phyloP scores from a whole-genome alignment of 2,797 vertebrate species.

The Danio kyathit region DNA sequence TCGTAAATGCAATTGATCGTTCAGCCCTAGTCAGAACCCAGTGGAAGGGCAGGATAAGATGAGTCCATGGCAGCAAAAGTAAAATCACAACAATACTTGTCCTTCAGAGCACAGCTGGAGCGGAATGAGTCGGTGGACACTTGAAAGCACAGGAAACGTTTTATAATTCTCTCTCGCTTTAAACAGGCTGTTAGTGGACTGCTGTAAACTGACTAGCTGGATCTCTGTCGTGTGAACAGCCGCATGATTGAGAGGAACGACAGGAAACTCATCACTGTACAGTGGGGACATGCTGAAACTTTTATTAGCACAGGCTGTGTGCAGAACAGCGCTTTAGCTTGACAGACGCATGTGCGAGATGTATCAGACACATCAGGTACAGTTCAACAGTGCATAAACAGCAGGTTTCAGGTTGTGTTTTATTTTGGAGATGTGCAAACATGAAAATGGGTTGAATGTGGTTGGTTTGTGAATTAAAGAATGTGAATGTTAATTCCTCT shows the following conservation, averaged over 20 bases:
- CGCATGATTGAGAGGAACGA: conserved; percentile 14
- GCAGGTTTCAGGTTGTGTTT: neutral
- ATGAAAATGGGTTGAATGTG: neutral
- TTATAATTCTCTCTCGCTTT: conserved; percentile 33
- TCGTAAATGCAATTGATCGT: too few species aligned
- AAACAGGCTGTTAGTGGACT: conserved; percentile 27
- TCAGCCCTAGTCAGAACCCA: neutral
- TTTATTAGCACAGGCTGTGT: conserved; percentile 12
- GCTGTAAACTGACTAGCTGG: conserved; percentile 9
- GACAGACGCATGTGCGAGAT: conserved; percentile 19
- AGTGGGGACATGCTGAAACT: conserved; percentile 2
- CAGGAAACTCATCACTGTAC: conserved; percentile 17
- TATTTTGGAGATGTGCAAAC: neutral
- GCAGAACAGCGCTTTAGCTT: conserved; percentile 8
- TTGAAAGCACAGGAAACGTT: conserved; percentile 43
- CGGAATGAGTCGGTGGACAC: conserved; percentile 19
- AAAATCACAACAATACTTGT: conserved; percentile 43
- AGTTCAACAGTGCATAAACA: conserved; percentile 31
- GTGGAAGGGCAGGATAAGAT: conserved; percentile 10
- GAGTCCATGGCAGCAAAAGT: conserved; percentile 30
- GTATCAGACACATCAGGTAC: conserved; percentile 27
- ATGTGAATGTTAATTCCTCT: neutral
- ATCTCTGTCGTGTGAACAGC: conserved; percentile 33
- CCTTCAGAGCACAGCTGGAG: conserved; percentile 51
- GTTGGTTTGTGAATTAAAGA: conserved; percentile 7